Percentiles rank a stretch among this genome's conserved stretches.
phyloP scores from a whole-genome alignment of 2,113 vertebrate genomes.

The Reinhardtius hippoglossoides region DNA sequence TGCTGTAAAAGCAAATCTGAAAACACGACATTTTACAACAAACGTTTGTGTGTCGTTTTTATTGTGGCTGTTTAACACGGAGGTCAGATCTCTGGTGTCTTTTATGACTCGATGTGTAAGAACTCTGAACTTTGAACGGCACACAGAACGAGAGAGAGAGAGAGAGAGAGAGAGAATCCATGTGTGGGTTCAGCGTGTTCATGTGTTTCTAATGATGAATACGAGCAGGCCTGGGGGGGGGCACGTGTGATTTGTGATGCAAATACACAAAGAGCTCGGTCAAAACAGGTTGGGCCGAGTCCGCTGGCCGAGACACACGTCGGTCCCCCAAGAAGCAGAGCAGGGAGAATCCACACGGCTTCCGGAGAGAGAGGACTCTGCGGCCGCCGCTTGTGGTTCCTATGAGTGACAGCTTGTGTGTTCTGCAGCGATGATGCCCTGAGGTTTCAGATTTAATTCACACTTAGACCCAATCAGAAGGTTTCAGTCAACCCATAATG shows the following conservation, averaged over 20 bases:
- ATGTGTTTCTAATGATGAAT: slow-evolving; percentile 24
- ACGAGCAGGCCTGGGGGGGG: slow-evolving; percentile 13
- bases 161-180: background rate
- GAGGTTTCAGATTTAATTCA: no score
- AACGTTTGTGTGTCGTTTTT: background rate
- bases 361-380: background rate
- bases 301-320: slow-evolving; percentile 4
- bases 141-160: background rate
- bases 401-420: background rate
- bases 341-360: background rate
- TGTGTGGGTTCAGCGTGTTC: background rate
- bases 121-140: slow-evolving; percentile 14
- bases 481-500: no score
- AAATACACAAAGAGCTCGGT: slow-evolving; percentile 31
- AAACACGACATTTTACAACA: slow-evolving; percentile 1
- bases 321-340: slow-evolving; percentile 1
- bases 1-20: slow-evolving; percentile 46
- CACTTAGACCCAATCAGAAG: no score
- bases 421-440: background rate
- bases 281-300: slow-evolving; percentile 27
- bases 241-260: slow-evolving; percentile 50
- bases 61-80: background rate
- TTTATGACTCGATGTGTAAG: background rate
- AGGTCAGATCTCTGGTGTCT: background rate
- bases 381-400: background rate